phyloP scores from a whole-genome alignment of 2,113 vertebrate species.

The Haemorhous mexicanus region DNA sequence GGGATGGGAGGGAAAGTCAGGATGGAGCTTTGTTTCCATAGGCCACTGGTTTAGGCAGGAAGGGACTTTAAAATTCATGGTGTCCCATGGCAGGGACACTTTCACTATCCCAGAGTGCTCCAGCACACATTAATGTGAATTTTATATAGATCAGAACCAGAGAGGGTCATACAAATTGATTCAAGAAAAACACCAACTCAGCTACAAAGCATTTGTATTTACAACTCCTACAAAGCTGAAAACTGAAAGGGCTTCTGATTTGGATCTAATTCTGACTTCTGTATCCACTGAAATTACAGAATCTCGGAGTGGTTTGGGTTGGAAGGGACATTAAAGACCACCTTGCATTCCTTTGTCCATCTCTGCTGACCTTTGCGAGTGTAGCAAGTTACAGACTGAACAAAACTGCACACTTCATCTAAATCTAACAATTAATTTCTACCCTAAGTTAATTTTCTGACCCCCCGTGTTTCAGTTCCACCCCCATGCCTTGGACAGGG shows the following conservation, averaged over 20 bases:
- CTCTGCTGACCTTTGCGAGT: background rate
- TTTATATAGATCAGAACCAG: background rate
- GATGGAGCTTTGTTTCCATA: background rate
- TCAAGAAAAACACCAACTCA: background rate
- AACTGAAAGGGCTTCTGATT: background rate
- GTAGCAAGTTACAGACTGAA: background rate
- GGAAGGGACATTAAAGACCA: background rate
- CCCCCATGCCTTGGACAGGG: background rate
- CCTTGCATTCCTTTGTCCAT: background rate
- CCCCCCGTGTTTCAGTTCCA: background rate
- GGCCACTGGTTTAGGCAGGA: background rate
- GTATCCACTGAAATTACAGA: accelerated
- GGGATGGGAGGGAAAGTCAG: background rate
- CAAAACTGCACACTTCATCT: background rate
- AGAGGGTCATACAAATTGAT: background rate
- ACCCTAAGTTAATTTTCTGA: background rate
- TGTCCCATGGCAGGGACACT: background rate
- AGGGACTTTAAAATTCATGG: background rate
- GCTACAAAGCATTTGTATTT: background rate
- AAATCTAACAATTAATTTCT: background rate
- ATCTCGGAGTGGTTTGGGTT: background rate
- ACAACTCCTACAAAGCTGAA: background rate
- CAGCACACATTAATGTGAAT: background rate
- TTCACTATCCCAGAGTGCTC: background rate
- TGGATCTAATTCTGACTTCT: no score